Conservation (phyloP, 2,113 vertebrate species). For the Ailuropoda melanoleuca region DNA sequence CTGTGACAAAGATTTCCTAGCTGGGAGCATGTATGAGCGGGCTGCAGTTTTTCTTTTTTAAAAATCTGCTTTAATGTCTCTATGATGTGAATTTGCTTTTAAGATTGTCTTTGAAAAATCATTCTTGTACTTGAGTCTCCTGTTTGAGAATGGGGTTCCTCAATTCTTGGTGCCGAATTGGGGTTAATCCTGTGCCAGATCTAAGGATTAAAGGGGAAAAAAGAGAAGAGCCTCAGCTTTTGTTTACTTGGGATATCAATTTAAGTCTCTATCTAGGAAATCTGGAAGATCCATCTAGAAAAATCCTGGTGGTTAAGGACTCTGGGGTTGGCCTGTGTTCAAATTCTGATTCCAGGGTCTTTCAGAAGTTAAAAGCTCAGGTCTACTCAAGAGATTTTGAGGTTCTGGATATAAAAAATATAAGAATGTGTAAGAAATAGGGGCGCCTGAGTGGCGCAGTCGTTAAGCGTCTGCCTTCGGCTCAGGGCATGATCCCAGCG, state of each 20-base stretch:
- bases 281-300: background rate
- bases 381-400: background rate
- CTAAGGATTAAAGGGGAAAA: background rate
- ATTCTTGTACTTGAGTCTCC: background rate
- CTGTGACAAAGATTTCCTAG: slow-evolving; percentile 46
- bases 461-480: too few relatives aligned
- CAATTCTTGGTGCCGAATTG: background rate
- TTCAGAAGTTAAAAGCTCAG: background rate
- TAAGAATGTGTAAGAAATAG: background rate
- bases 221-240: slow-evolving; percentile 41
- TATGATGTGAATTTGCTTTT: slow-evolving; percentile 42
- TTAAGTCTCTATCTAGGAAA: background rate
- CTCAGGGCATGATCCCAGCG: too few relatives aligned
- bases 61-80: slow-evolving; percentile 3
- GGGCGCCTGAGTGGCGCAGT: too few relatives aligned
- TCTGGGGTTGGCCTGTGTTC: background rate
- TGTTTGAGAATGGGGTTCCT: background rate
- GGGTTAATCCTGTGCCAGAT: background rate
- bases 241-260: background rate
- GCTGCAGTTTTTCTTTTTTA: background rate
- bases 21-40: slow-evolving; percentile 33
- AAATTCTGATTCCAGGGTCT: background rate
- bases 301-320: background rate
- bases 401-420: background rate
- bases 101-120: slow-evolving; percentile 42